Evolutionary conservation across 2,888 invertebrate genomes (phyloP).

Genomic region (Athalia rosae): DNA sequence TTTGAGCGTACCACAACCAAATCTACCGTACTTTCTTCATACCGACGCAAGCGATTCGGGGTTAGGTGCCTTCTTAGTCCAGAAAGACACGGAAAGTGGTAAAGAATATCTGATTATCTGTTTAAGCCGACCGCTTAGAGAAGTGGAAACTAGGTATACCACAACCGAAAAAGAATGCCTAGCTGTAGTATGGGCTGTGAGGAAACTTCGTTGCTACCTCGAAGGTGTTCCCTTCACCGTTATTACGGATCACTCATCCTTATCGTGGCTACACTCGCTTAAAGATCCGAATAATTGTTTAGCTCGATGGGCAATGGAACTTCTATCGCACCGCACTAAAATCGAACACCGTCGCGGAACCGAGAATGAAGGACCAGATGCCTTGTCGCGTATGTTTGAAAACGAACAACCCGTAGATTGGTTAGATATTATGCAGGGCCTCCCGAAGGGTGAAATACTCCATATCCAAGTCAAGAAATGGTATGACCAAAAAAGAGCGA

Average conservation of each 20-base stretch:
- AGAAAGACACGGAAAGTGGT: no score
- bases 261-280: neutral
- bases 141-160: neutral
- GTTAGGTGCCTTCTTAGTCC: no score
- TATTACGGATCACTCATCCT: neutral
- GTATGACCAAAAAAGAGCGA: neutral
- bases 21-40: no score
- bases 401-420: neutral
- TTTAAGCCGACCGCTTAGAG: neutral
- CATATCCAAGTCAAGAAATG: neutral
- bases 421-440: neutral
- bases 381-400: neutral
- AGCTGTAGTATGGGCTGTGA: neutral
- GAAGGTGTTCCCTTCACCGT: slow-evolving; percentile 3
- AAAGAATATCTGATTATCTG: neutral
- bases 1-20: no score
- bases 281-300: neutral
- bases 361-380: neutral
- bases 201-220: neutral
- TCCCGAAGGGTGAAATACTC: neutral
- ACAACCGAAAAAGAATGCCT: neutral
- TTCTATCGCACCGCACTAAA: neutral
- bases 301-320: neutral
- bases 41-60: no score
- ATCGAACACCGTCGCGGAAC: neutral